Percentiles rank a stretch among this genome's conserved stretches.
phyloP scores from a whole-genome alignment of 1,140 invertebrate genomes.

The Varroa destructor region DNA sequence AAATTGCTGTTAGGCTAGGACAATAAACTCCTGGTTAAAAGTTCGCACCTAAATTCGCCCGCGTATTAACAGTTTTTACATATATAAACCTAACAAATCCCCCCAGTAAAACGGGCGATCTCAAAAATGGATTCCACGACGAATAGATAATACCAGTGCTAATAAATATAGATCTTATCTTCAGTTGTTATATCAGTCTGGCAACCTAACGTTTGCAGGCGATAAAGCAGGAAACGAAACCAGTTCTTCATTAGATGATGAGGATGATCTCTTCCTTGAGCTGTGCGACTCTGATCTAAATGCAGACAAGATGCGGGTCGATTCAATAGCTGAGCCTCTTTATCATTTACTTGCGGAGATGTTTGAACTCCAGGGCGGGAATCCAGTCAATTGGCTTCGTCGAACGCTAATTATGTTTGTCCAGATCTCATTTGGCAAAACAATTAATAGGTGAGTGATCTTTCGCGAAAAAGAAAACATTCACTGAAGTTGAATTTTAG shows the following conservation, averaged over 20 bases:
- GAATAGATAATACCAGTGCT: no score
- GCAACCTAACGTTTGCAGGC: neutral
- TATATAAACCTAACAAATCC: no score
- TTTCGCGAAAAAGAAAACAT: neutral
- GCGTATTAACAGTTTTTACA: no score
- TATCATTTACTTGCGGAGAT: constrained; percentile 66
- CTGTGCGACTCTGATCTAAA: constrained; percentile 27
- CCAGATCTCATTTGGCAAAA: constrained; percentile 75
- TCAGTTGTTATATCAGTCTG: neutral
- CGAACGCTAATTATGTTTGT: constrained; percentile 77
- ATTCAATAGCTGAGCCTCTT: constrained; percentile 72
- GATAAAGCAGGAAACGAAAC: constrained; percentile 12
- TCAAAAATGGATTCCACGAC: no score
- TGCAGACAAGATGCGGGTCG: constrained; percentile 39
- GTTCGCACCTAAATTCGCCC: no score
- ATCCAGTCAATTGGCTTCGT: constrained; percentile 60
- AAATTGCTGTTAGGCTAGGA: no score
- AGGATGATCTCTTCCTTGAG: constrained; percentile 28
- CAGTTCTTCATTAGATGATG: neutral
- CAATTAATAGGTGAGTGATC: constrained; percentile 59
- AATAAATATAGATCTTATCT: no score
- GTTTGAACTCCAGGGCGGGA: constrained; percentile 68
- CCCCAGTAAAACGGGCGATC: no score
- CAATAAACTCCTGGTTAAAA: no score
- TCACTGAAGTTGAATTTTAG: neutral